Evolutionary conservation across 2,113 vertebrate genomes (phyloP).

Genomic region (Mirounga angustirostris): DNA sequence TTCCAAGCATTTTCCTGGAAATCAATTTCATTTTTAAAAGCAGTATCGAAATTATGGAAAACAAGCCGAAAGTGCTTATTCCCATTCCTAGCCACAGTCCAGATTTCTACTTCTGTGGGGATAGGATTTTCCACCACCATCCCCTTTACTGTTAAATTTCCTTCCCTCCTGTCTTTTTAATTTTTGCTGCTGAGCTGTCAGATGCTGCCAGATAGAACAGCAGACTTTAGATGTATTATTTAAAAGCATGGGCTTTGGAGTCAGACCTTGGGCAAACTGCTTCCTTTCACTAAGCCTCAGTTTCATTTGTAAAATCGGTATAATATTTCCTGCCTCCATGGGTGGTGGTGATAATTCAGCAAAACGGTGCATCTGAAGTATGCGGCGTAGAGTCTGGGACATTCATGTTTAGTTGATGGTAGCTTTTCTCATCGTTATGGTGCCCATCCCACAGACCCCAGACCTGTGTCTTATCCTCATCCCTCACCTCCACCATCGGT

Average conservation of each 20-base stretch:
- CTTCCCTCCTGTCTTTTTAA: not conserved
- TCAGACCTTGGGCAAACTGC: not conserved
- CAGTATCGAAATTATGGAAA: conserved; percentile 17
- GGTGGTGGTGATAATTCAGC: not conserved
- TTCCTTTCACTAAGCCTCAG: conserved; percentile 6
- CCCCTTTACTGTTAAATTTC: not conserved
- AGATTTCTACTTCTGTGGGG: not conserved
- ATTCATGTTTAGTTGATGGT: not conserved
- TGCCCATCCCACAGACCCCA: not conserved
- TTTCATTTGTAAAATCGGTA: not conserved
- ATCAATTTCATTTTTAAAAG: conserved; percentile 43
- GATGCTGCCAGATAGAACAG: not conserved
- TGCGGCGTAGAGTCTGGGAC: not conserved
- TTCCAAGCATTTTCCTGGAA: not conserved
- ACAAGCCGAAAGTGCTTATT: not conserved
- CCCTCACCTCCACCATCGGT: not conserved
- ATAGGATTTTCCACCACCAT: not conserved
- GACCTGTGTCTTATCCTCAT: not conserved
- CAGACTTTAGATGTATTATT: not conserved
- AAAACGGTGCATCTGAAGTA: not conserved
- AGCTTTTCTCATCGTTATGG: not conserved
- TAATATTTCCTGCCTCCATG: not conserved
- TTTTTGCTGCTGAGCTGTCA: not conserved
- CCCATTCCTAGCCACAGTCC: not conserved
- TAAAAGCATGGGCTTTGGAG: not conserved